Base-by-base conservation (phyloP, 2,113 vertebrate species). In the Seriola aureovittata region DNA sequence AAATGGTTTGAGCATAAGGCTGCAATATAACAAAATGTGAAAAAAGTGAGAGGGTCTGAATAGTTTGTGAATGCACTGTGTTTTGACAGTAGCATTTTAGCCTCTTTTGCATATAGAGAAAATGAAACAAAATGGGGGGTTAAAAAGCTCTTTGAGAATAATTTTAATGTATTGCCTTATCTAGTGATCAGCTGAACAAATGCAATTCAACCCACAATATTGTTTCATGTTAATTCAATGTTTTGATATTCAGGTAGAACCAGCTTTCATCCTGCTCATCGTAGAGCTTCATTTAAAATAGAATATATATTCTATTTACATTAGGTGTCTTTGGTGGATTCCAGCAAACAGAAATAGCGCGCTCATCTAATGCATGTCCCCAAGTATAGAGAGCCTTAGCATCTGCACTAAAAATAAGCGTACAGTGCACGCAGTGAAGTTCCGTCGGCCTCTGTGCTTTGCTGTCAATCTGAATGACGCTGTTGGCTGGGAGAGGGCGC, bases 391-490 rank as follows among this genome's bases (percentile, higher is more conserved):
- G 36, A 59, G 74, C 67, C 29, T 63, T 17, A 70, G 65, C 4
- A 23, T 80, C 69, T 57, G 46, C 55, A 38, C 64, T 81, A 75
- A 84, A 77, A 87, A 86, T 81, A 85, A 74, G 60, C 4, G 11
- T 38, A 36, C 21, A 55, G 54, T 67, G 82, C 57, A 71, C 8
- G 17, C 34, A 29, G 73, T 9, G 42, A 67, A 44, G 71, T 80
- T 71, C 70, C 80, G 38, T 70, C 71, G 34, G 46, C 75, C 71
- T 66, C 57, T 65, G 58, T 38, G 74, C n/a, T 64, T 5, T 5
- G 16, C 75, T 89, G 81, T 93, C 85, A 78, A 34, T 84, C 78
- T 81, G 63, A 86, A 85, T 89, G 90, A 89, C 75, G 71, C 44
- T 69, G 84, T 75, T 68, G 85, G 68, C 85, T 71, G 65, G 58